Evolutionary conservation across 2,888 invertebrate species (phyloP).

Genomic region (Frankliniella fusca): DNA sequence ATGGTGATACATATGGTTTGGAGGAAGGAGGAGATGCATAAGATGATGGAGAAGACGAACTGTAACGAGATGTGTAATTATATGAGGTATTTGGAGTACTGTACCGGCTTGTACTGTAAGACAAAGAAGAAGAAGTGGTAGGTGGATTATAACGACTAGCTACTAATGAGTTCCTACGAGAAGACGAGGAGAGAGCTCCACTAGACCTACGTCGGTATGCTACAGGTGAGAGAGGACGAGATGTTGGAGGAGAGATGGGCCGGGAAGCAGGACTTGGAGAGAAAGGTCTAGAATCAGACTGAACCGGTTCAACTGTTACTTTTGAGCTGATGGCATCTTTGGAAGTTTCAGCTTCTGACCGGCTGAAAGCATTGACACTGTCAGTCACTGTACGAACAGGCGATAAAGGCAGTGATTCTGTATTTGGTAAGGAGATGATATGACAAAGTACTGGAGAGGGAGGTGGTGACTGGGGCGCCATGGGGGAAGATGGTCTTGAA

Average conservation of each 20-base stretch:
- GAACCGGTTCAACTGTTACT: neutral
- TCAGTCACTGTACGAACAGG: neutral
- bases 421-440: neutral
- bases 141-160: neutral
- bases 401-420: neutral
- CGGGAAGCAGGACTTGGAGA: neutral
- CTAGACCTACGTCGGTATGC: neutral
- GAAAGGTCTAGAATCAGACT: neutral
- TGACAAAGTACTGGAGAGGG: neutral
- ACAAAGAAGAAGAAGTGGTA: neutral
- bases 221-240: neutral
- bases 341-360: neutral
- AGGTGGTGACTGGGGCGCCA: neutral
- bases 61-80: constrained; percentile 4
- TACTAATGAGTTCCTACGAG: neutral
- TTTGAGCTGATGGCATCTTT: neutral
- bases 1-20: neutral
- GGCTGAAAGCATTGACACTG: neutral
- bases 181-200: neutral
- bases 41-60: neutral
- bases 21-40: neutral
- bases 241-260: neutral
- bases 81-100: neutral
- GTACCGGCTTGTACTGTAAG: neutral
- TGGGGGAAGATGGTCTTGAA: neutral